A percentile compares a stretch with the other conserved stretches of the same genome.
Conservation (phyloP, 2,797 vertebrate species). For the Coracias cyanogaster region DNA sequence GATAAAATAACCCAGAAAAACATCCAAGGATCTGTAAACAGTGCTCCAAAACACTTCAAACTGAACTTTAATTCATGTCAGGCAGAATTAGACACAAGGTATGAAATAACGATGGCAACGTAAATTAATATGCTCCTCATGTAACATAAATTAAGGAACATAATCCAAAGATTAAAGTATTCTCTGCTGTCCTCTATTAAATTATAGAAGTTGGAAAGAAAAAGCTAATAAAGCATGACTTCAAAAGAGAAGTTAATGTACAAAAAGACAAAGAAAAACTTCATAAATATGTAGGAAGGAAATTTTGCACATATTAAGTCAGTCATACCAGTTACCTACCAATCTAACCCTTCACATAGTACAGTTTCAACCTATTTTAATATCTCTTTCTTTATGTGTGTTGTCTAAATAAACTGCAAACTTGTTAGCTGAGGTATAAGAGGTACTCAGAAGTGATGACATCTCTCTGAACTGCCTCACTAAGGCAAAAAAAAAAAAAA, state of each 20-base stretch:
- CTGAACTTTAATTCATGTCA: background rate
- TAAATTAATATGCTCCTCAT: background rate
- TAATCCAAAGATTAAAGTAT: slow-evolving; percentile 46
- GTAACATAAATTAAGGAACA: slow-evolving; percentile 5
- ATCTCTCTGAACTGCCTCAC: background rate
- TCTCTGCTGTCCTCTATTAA: slow-evolving; percentile 14
- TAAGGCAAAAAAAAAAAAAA: background rate
- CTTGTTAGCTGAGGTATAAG: background rate
- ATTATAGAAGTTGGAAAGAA: slow-evolving; percentile 9
- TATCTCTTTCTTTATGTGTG: background rate
- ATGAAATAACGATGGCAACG: background rate
- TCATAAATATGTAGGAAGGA: background rate
- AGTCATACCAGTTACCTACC: background rate
- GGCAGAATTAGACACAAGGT: background rate
- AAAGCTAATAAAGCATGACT: background rate
- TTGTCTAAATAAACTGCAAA: background rate
- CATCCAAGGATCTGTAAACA: background rate
- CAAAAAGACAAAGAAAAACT: background rate
- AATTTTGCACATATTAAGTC: background rate
- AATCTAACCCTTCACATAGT: background rate
- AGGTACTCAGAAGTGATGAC: background rate
- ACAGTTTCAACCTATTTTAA: background rate
- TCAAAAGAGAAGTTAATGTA: background rate
- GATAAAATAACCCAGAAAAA: background rate
- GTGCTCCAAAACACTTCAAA: slow-evolving; percentile 3